These are phyloP conservation scores for Delia radicum DNA, from an alignment of 1,140 invertebrate species.

Conservation along the genomic window DNA sequence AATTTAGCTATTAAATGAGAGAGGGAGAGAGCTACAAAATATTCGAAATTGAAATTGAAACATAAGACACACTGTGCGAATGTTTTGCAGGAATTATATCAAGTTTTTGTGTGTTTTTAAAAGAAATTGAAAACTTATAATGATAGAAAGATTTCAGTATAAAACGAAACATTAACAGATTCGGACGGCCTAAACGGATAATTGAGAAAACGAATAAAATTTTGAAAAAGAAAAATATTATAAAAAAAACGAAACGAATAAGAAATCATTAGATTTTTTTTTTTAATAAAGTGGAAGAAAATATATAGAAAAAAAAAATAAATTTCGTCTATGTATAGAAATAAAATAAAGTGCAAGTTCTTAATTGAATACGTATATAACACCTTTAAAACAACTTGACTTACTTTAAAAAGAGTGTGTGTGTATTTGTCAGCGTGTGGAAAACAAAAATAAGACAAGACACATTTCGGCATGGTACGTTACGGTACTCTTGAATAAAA, in stretches of 20 bases:
- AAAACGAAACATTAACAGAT: constrained; percentile 27
- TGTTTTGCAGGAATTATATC: not conserved
- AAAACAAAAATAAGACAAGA: not conserved
- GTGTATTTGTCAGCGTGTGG: not conserved
- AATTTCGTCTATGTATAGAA: too few relatives aligned
- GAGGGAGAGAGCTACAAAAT: not conserved
- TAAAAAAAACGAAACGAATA: constrained; percentile 10
- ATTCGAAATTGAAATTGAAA: not conserved
- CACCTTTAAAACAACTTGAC: not conserved
- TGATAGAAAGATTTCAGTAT: constrained; percentile 18
- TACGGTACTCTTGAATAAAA: not conserved
- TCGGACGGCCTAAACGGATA: constrained; percentile 24
- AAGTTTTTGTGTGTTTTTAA: not conserved
- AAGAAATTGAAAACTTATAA: not conserved
- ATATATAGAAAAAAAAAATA: not conserved
- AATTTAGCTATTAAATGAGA: not conserved
- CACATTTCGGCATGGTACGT: not conserved
- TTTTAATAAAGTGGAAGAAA: not conserved
- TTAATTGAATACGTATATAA: not conserved
- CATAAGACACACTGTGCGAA: not conserved
- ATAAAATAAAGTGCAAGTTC: not conserved
- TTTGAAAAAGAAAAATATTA: constrained; percentile 11
- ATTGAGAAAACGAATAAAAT: constrained; percentile 15
- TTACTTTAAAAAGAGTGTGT: not conserved
- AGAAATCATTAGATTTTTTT: too few relatives aligned